Conservation (phyloP, 2,888 invertebrate genomes). For the Ernsta delagoae region DNA sequence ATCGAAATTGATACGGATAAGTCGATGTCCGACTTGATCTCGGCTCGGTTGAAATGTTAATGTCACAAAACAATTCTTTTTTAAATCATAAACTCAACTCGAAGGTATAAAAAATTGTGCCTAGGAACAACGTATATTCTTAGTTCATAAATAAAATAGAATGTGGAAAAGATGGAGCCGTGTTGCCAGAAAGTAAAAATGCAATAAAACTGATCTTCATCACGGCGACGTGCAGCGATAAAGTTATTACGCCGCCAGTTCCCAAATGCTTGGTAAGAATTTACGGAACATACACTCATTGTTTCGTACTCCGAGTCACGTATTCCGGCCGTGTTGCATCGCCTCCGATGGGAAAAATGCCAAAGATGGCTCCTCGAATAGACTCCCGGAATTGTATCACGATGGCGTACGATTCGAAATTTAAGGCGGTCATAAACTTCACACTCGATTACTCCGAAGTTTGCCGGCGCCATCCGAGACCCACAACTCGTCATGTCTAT, state of each 20-base stretch:
- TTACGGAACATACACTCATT: constrained; percentile 34
- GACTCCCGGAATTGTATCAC: constrained; percentile 46
- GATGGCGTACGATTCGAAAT: constrained; percentile 53
- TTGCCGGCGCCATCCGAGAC: constrained; percentile 50
- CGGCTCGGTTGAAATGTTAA: no score
- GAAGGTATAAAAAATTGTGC: neutral
- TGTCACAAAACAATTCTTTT: no score
- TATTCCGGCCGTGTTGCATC: constrained; percentile 43
- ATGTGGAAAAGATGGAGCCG: constrained; percentile 10
- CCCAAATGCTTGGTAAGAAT: constrained; percentile 26
- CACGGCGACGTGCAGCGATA: constrained; percentile 29
- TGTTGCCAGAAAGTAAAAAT: constrained; percentile 33
- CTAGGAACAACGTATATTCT: constrained; percentile 1
- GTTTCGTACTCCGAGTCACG: constrained; percentile 41
- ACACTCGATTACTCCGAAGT: constrained; percentile 55
- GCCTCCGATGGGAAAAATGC: constrained; percentile 45
- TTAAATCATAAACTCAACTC: neutral
- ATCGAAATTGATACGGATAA: constrained; percentile 13
- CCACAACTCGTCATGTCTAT: constrained; percentile 52
- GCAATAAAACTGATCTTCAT: constrained; percentile 30
- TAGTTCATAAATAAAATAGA: constrained; percentile 20
- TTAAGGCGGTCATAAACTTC: constrained; percentile 61
- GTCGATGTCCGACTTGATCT: constrained; percentile 11
- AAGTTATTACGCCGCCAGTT: constrained; percentile 28
- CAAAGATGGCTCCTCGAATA: constrained; percentile 44